Evolutionary conservation across 2,113 vertebrate species (phyloP), one percentile per base, ranked within the genome.

Genomic region (Oophaga pumilio): DNA sequence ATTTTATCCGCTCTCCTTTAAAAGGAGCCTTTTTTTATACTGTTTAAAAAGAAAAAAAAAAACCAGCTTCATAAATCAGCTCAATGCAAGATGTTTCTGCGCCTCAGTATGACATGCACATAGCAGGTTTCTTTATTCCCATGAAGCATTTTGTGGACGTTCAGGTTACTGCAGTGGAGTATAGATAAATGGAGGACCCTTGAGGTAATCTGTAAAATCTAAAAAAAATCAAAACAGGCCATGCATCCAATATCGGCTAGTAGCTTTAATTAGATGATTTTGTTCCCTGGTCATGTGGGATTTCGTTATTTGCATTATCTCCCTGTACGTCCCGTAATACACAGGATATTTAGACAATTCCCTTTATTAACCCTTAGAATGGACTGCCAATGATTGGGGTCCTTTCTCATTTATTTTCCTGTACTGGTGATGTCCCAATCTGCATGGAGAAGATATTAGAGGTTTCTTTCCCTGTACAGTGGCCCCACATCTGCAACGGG

Each of bases 1-100:
- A 87, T 88, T 88, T 88, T 88, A 88, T 88, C 87, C 81, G 87
- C 87, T 88, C 87, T 88, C 87, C 87, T 88, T 88, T 88, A 88
- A 88, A 88, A 88, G 87, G 87, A 88, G 87, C 87, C 87, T 88
- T 88, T 84, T 88, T 88, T 88, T 88, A 84, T 88, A 88, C 87
- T 88, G 87, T 88, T 76, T 68, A 24, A 88, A 43, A 43, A 43
- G 33, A 43, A 43, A 43, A 43, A 43, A 43, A 57, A 88, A 87
- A 88, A 88, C 71, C 71, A 77, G 81, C 87, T 88, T 88, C 87
- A 88, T 88, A 83, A 88, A 77, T 77, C 80, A 77, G 80, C 87
- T 88, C 71, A 88, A 88, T 43, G 81, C 87, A 84, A 88, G 69
- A 84, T 50, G 77, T 83, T 81, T 88, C 59, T 52, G 79, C 43